Evolutionary conservation across 2,797 vertebrate genomes (phyloP).

Genomic region (Poliocrania exsul): DNA sequence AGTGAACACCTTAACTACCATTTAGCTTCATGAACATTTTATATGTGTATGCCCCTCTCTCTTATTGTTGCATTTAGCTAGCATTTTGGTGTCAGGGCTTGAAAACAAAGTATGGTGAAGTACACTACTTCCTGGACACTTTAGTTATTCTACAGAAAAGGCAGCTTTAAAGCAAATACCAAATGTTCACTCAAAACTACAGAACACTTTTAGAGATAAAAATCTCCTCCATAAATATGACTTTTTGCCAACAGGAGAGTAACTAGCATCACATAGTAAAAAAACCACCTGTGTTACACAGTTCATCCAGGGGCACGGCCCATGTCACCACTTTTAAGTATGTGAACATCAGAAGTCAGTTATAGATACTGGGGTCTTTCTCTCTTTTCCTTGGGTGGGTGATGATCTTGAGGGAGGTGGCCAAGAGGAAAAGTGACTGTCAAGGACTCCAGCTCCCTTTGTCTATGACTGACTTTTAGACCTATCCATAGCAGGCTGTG

Average conservation of each 20-base stretch:
- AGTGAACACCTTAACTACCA: background rate
- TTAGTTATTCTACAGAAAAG: background rate
- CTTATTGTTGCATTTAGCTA: background rate
- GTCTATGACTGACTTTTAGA: background rate
- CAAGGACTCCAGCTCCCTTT: background rate
- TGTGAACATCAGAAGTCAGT: background rate
- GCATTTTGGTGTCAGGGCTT: background rate
- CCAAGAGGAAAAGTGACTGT: background rate
- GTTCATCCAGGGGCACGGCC: background rate
- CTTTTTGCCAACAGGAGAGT: background rate
- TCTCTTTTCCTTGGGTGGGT: background rate
- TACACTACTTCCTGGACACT: background rate
- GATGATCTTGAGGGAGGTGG: background rate
- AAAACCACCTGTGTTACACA: background rate
- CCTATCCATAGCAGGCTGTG: no score
- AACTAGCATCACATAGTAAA: background rate
- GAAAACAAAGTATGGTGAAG: background rate
- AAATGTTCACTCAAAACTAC: background rate
- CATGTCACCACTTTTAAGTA: fast-evolving
- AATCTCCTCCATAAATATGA: background rate
- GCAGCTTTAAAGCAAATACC: background rate
- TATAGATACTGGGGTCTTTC: background rate
- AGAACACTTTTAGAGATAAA: background rate
- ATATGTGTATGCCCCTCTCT: background rate
- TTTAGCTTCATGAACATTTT: background rate